Conservation (phyloP, 2,797 vertebrate genomes). For the Hirundo rustica region DNA sequence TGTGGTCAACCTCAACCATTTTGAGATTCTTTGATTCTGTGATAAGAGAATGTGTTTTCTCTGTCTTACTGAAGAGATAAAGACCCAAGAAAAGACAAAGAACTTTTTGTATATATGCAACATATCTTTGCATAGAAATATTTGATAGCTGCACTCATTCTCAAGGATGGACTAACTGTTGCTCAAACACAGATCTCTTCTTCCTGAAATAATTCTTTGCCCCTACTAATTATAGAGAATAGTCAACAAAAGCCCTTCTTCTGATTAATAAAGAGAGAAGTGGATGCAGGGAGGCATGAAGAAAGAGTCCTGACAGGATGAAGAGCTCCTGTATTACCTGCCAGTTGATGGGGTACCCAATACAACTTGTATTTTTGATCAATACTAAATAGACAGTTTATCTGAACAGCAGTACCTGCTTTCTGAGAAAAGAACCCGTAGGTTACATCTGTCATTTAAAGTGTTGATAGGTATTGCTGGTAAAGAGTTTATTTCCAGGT, state of each 20-base stretch:
- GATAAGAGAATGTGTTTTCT: not conserved
- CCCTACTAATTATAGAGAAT: not conserved
- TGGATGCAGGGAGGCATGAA: not conserved
- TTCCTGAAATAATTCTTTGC: not conserved
- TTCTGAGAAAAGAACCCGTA: not conserved
- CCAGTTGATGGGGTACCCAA: not conserved
- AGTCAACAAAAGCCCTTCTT: not conserved
- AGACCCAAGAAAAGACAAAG: not conserved
- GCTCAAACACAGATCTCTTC: not conserved
- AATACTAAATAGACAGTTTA: not conserved
- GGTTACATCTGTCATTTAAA: not conserved
- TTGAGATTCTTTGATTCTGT: not conserved
- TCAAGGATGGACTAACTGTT: not conserved
- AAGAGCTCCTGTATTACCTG: not conserved
- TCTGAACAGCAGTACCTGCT: not conserved
- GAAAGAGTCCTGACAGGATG: rapidly evolving
- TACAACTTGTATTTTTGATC: not conserved
- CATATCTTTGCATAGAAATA: not conserved
- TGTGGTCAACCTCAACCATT: not conserved
- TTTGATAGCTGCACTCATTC: not conserved
- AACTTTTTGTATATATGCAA: not conserved
- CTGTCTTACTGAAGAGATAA: not conserved
- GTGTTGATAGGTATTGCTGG: not conserved
- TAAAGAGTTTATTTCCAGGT: not conserved
- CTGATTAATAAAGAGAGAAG: not conserved